Evolutionary conservation across 2,113 vertebrate species (phyloP).

Genomic region (Rhinogobius similis): DNA sequence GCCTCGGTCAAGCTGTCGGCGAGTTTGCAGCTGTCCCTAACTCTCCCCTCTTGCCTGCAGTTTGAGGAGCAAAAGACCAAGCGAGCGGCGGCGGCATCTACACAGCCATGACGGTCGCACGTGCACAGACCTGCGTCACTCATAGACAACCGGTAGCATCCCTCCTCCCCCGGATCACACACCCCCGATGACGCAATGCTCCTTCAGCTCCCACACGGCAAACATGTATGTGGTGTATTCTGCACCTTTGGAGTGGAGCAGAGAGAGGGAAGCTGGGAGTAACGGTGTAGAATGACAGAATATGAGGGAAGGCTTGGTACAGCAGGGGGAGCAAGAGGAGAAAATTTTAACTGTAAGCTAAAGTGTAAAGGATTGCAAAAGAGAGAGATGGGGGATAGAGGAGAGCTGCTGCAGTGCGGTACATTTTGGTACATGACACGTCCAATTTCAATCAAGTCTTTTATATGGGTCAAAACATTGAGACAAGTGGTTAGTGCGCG

Average conservation of each 20-base stretch:
- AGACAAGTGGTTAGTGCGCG: background rate
- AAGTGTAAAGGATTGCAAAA: conserved; percentile 34
- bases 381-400: conserved; percentile 21
- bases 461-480: conserved; percentile 34
- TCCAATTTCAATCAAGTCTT: conserved; percentile 41
- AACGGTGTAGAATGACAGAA: conserved; percentile 11
- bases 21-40: conserved; percentile 54
- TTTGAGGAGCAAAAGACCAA: conserved; percentile 27
- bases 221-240: conserved; percentile 7
- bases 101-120: conserved; percentile 76
- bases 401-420: conserved; percentile 72
- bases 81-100: conserved; percentile 55
- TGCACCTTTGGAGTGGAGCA: conserved; percentile 13
- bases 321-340: conserved; percentile 61
- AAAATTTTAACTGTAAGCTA: conserved; percentile 34
- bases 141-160: conserved; percentile 81
- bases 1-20: conserved; percentile 32
- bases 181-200: conserved; percentile 78
- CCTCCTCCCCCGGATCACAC: conserved; percentile 70
- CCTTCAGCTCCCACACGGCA: conserved; percentile 43
- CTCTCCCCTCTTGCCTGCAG: conserved; percentile 52
- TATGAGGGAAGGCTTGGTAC: conserved; percentile 32
- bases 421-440: conserved; percentile 48
- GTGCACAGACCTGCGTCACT: conserved; percentile 79
- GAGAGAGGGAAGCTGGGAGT: conserved; percentile 38